These are phyloP conservation scores for Agriopis aurantiaria DNA, from an alignment of 2,888 invertebrate genomes.

Conservation along the genomic window DNA sequence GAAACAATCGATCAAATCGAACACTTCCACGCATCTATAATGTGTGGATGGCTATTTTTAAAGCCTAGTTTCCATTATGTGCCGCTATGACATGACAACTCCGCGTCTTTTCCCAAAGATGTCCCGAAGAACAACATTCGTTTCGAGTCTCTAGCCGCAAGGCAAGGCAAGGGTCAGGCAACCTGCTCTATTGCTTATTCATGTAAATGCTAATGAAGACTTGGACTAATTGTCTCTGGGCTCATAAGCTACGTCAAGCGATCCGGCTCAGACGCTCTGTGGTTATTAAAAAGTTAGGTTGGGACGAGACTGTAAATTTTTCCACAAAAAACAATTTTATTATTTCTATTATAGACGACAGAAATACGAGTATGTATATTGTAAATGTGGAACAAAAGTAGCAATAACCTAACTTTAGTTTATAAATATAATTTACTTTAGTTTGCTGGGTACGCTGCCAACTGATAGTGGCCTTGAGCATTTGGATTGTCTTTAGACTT, in stretches of 20 bases:
- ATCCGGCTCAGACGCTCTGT: slow-evolving; percentile 4
- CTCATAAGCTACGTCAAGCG: slow-evolving; percentile 43
- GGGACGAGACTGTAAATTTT: slow-evolving; percentile 1
- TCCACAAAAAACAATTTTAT: not conserved
- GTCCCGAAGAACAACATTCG: slow-evolving; percentile 6
- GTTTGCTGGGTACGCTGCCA: too few relatives aligned
- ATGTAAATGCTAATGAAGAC: slow-evolving; percentile 47
- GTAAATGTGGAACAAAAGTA: too few relatives aligned
- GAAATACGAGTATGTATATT: not conserved
- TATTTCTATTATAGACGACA: not conserved
- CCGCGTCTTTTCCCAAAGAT: not conserved
- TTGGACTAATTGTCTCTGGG: slow-evolving; percentile 47
- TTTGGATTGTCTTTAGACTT: too few relatives aligned
- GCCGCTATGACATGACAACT: too few relatives aligned
- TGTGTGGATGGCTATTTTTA: too few relatives aligned
- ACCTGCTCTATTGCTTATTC: slow-evolving; percentile 44
- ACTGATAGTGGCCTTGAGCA: too few relatives aligned
- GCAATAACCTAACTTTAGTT: too few relatives aligned
- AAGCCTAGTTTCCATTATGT: too few relatives aligned
- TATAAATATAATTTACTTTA: too few relatives aligned
- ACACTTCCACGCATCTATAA: too few relatives aligned
- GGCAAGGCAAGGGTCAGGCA: slow-evolving; percentile 38
- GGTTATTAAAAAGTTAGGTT: slow-evolving; percentile 20
- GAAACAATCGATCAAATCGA: too few relatives aligned
- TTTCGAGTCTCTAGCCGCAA: slow-evolving; percentile 18